A percentile compares a stretch with the other conserved stretches of the same genome.
phyloP scores from a whole-genome alignment of 2,113 vertebrate species.

The Laticauda laticaudata region DNA sequence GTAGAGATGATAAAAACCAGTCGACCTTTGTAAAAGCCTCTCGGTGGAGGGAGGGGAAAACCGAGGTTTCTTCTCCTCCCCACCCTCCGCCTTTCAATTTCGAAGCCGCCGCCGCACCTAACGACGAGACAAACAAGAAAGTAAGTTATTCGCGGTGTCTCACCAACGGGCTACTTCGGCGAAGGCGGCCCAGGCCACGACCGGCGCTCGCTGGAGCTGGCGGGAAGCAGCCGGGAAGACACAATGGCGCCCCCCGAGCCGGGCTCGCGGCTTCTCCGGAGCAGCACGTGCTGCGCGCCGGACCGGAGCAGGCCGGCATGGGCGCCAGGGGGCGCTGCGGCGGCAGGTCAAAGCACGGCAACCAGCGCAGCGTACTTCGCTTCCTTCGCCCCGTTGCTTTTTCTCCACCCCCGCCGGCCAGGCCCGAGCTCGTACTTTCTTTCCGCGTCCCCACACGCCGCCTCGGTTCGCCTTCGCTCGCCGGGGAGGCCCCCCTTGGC shows the following conservation, averaged over 20 bases:
- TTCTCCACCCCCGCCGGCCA: background rate
- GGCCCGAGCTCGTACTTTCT: background rate
- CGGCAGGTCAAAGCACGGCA: conserved; percentile 57
- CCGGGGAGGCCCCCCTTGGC: too few relatives aligned
- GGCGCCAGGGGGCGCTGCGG: conserved; percentile 44
- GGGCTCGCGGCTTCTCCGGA: conserved; percentile 59
- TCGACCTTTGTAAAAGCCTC: background rate
- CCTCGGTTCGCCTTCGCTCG: background rate
- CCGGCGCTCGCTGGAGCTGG: background rate
- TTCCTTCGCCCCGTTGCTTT: background rate
- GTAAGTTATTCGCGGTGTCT: too few relatives aligned
- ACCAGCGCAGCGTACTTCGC: conserved; percentile 6
- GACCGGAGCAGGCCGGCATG: background rate
- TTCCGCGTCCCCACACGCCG: background rate
- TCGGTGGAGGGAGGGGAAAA: background rate
- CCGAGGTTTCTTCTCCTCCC: too few relatives aligned
- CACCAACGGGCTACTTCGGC: background rate
- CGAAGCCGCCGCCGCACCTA: background rate
- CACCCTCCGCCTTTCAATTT: background rate
- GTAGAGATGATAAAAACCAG: background rate
- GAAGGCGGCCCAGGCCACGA: background rate
- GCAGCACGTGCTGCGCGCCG: conserved; percentile 51
- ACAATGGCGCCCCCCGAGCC: conserved; percentile 28
- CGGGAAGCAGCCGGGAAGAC: conserved; percentile 7
- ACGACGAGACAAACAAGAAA: background rate